Base-by-base conservation (phyloP, 2,797 vertebrate genomes). In the Neomorphus geoffroyi region DNA sequence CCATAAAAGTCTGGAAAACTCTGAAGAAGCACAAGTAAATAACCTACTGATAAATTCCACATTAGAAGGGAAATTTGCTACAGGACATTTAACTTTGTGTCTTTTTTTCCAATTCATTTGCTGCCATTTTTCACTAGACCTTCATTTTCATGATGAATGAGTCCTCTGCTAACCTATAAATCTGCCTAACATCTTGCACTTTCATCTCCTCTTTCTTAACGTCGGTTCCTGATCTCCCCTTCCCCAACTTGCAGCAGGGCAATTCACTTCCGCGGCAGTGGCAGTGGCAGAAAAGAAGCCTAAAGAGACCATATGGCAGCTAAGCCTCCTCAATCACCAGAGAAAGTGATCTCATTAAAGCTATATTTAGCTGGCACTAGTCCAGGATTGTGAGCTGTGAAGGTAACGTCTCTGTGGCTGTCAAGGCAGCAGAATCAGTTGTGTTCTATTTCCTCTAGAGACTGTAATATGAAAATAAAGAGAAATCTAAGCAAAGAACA, bases 291-390 rank as follows among this genome's bases (percentile, higher is more conserved):
- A 90, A 88, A 91, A 91, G 67, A 92, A 64, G 53, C 67, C 82
- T 35, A 64, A 83, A 89, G 62, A 94, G 67, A 91, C 69, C 70
- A 97, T 86, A 95, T 93, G 94, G 92, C 85, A 94, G 67, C 56
- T 92, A 90, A 94, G 54, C 70, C 90, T 48, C 79, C 73, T 90
- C 78, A 91, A 48, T 32, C 95, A 75, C 56, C 78, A 78, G 71
- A 79, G 48, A 93, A 84, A 73, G 74, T 19, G 10, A 97, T 93
- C 88, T 72, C 54, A 87, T 95, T 96, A 96, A 97, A 85, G 79
- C 43, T 90, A 53, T 84, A 80, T 82, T 79, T 95, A 81, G 80
- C 62, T 96, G 94, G 88, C 91, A 61, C 17, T 64, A 67, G 57
- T 75, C 72, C 93, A 97, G 67, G 39, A 50, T 67, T 75, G 35